Base-by-base conservation (phyloP, 2,113 vertebrate genomes). In the Tretioscincus oriximinensis region DNA sequence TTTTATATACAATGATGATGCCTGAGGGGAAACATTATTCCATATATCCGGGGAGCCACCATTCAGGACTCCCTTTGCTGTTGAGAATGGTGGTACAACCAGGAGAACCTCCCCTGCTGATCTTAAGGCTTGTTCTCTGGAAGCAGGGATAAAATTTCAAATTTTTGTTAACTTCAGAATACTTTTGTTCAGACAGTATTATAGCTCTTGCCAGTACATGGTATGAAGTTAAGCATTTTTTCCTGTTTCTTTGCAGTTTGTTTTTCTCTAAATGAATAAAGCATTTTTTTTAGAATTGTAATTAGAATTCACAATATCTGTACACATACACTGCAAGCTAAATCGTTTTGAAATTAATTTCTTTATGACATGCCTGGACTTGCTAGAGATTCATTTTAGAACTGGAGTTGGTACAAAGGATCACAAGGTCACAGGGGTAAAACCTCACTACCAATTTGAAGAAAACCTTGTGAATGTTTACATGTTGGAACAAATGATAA, bases 321-420 rank as follows among this genome's bases (percentile, higher is more conserved):
- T n/a, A 61, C 1, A 9, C 65, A 41, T 61, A 69, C 61, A 35
- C 12, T 82, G 41, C 61, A 76, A 69, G 35, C n/a, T 47, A 66
- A 76, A 41, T 76, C 73, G 69, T 81, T 9, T 20, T 69, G 51
- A 76, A 81, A 81, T 76, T 81, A 70, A 81, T 81, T 76, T 81
- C 66, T 61, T 54, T 26, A 22, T 76, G 73, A 76, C 73, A 61
- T 69, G 51, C 45, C 47, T 76, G 31, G 10, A 35, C 72, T 81
- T 68, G 24, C 26, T 21, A 28, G 8, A 28, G 8, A 76, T 81
- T 81, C 73, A 81, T 76, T 31, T 81, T 74, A 81, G 69, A 68
- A 81, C 31, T 81, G 63, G 74, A 60, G 49, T 45, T 49, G 35
- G 31, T 75, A 75, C 65, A 68, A 67, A 81, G 49, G 64, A 61